Evolutionary conservation across 2,888 invertebrate genomes (phyloP), one percentile per base, ranked within the genome.

Genomic region (Serripes groenlandicus): DNA sequence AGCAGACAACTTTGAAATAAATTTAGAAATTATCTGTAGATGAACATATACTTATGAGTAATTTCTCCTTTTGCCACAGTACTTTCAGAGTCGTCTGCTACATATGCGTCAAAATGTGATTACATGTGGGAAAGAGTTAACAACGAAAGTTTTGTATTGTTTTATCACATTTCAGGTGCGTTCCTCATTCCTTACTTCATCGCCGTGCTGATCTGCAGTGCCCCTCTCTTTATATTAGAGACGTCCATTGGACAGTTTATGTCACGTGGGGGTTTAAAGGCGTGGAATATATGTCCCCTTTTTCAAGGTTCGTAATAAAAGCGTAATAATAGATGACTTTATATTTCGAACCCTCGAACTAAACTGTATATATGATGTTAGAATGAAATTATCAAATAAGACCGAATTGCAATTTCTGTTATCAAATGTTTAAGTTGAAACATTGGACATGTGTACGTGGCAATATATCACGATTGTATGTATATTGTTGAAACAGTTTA

Each of bases 131-230:
- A n/a, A n/a, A n/a, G n/a, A n/a, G n/a, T n/a, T n/a, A n/a, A n/a
- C n/a, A n/a, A n/a, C n/a, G n/a, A n/a, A n/a, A n/a, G n/a, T n/a
- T n/a, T n/a, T n/a, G n/a, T n/a, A n/a, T n/a, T n/a, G n/a, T n/a
- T n/a, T n/a, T n/a, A n/a, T n/a, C n/a, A n/a, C n/a, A n/a, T 58
- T 58, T 58, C 62, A 62, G 62, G 62, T 5, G 62, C 62, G 11
- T 62, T 62, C 21, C 34, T 62, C 1, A 62, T 62, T 32, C 62
- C 62, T 11, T 62, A 62, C 21, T 62, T 62, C 34, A 62, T 62
- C 30, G 34, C 32, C 34, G n/a, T 62, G 7, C 30, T 62, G 1
- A 62, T 34, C 21, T 62, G 62, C 28, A 34, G 62, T 11, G 62
- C 34, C 1, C 62, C 62, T 2, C n/a, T 62, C 5, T 62, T 62